Conservation (phyloP, 2,888 invertebrate species). For the Macaria notata region DNA sequence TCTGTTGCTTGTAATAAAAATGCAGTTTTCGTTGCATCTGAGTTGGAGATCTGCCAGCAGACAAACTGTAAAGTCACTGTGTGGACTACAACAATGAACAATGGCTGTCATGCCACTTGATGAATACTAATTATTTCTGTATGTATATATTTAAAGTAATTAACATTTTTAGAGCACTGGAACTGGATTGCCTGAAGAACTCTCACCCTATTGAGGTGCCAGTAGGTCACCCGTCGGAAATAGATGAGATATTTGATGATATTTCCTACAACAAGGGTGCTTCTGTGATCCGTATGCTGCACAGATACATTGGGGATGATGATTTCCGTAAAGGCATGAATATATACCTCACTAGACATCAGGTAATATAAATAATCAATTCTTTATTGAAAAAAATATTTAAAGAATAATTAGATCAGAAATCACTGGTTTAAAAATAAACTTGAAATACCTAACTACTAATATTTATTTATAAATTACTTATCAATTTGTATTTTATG, state of each 20-base stretch:
- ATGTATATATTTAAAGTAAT: constrained; percentile 16
- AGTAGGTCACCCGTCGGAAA: constrained; percentile 96
- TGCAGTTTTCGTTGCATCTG: constrained; percentile 9
- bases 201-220: constrained; percentile 98
- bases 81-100: constrained; percentile 36
- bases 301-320: constrained; percentile 95
- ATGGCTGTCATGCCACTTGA: constrained; percentile 16
- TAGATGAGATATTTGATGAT: constrained; percentile 98
- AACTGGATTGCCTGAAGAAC: constrained; percentile 93
- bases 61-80: constrained; percentile 40
- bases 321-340: constrained; percentile 97
- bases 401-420: no score
- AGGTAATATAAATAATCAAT: constrained; percentile 54
- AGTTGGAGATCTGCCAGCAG: constrained; percentile 41
- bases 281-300: constrained; percentile 96
- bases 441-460: no score
- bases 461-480: no score
- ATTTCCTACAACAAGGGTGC: constrained; percentile 98
- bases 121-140: constrained; percentile 23
- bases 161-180: constrained; percentile 84
- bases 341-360: constrained; percentile 92
- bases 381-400: not conserved
- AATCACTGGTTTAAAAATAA: no score
- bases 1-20: constrained; percentile 9
- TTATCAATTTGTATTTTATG: no score